Conservation (phyloP, 23 tunicate genomes). For the Corella eumyota region DNA sequence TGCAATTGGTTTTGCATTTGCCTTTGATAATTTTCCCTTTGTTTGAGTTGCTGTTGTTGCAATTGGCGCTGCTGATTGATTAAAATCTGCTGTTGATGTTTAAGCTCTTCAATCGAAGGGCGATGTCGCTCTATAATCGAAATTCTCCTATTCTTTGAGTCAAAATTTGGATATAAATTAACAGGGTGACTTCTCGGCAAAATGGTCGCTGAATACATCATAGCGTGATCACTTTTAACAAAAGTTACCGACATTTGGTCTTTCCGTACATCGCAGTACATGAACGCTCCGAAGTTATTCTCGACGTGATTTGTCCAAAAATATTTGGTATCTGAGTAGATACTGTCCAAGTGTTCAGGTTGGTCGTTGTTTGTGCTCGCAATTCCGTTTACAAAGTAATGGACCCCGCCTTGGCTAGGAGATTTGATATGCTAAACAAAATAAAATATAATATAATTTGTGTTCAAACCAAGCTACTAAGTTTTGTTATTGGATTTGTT, state of each 20-base stretch:
- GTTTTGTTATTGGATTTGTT: no score
- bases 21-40: no score
- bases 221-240: conserved; percentile 35
- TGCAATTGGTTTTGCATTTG: no score
- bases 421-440: conserved; percentile 65
- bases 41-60: no score
- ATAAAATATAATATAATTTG: background rate
- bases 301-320: conserved; percentile 85
- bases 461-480: no score
- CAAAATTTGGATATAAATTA: conserved; percentile 10
- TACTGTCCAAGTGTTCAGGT: conserved; percentile 71
- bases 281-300: conserved; percentile 56
- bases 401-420: conserved; percentile 45
- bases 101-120: no score
- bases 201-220: conserved; percentile 15
- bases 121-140: background rate
- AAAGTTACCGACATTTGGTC: conserved; percentile 65
- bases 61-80: no score
- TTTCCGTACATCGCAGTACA: conserved; percentile 84
- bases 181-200: conserved; percentile 31
- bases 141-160: background rate
- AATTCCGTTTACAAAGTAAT: conserved; percentile 82
- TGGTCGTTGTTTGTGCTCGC: conserved; percentile 58
- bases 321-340: conserved; percentile 42
- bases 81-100: no score